Conservation (phyloP, 2,797 vertebrate species). For the Cossypha polioptera region DNA sequence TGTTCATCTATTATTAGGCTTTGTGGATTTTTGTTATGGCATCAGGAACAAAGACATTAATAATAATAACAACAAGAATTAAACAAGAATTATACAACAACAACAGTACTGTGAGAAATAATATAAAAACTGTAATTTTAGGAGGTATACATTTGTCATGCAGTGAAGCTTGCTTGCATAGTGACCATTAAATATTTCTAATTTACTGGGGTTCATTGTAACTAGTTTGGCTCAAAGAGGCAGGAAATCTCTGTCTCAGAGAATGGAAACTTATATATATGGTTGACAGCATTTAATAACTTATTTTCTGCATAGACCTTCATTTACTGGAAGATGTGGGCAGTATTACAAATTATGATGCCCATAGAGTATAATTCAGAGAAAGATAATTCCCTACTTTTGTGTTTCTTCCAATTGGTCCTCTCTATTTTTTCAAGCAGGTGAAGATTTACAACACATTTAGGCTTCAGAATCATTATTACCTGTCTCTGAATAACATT, state of each 20-base stretch:
- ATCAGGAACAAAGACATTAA: neutral
- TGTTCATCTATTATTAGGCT: neutral
- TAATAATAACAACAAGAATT: neutral
- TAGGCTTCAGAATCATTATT: neutral
- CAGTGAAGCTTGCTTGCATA: neutral
- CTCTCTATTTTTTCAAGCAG: neutral
- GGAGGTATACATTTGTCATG: neutral
- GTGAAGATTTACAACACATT: neutral
- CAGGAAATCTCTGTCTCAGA: neutral
- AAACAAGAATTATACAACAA: neutral
- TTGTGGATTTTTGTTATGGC: neutral
- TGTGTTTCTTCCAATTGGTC: neutral
- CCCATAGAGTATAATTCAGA: neutral
- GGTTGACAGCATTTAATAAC: neutral
- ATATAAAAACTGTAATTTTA: neutral
- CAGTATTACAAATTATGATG: conserved; percentile 15
- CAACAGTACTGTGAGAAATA: neutral
- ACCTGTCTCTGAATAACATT: neutral
- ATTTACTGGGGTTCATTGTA: neutral
- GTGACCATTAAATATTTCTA: conserved; percentile 7
- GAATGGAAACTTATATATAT: neutral
- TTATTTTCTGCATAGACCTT: neutral
- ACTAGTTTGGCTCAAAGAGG: neutral
- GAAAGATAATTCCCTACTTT: neutral
- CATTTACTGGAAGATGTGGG: conserved; percentile 24